phyloP scores from a whole-genome alignment of 2,888 invertebrate species.

The Pyralis farinalis region DNA sequence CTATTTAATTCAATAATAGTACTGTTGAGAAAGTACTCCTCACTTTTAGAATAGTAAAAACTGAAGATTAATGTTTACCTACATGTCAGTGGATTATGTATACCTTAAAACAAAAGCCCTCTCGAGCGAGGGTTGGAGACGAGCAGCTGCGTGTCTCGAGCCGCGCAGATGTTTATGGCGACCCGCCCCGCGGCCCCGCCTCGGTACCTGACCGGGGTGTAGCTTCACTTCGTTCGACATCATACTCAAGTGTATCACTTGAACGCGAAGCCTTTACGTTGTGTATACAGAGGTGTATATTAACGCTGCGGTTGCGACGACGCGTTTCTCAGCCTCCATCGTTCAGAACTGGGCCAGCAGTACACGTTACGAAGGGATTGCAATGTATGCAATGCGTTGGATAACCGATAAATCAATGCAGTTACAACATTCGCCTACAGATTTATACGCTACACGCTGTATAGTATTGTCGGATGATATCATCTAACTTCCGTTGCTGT shows the following conservation, averaged over 20 bases:
- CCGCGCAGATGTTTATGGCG: constrained; percentile 45
- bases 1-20: no score
- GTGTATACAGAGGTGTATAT: background rate
- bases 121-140: constrained; percentile 33
- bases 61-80: background rate
- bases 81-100: constrained; percentile 7
- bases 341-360: background rate
- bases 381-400: background rate
- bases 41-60: background rate
- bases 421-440: constrained; percentile 3
- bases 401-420: constrained; percentile 2
- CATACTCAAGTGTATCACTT: background rate
- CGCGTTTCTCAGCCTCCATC: background rate
- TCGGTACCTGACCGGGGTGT: background rate
- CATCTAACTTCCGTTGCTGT: background rate
- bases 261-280: background rate
- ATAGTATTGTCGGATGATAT: background rate
- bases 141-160: constrained; percentile 47
- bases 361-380: background rate
- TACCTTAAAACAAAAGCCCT: constrained; percentile 40
- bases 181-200: constrained; percentile 29
- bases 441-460: background rate
- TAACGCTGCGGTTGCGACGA: background rate
- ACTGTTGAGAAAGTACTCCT: no score
- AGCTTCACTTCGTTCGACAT: constrained; percentile 1